phyloP scores from a whole-genome alignment of 92 coral and sea anemone species.

The Chrysogorgia sp. region DNA sequence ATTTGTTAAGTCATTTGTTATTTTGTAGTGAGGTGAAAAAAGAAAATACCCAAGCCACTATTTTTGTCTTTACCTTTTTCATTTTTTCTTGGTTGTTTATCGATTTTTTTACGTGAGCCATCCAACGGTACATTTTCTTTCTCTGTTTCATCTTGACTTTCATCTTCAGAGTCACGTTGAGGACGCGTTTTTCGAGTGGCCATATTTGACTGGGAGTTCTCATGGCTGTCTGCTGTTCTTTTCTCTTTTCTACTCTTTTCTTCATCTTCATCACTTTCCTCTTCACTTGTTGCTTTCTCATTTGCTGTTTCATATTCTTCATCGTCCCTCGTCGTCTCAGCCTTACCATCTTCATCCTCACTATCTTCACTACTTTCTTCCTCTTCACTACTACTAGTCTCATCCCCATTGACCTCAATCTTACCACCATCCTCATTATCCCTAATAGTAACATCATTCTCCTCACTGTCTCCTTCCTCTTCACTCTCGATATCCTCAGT shows the following conservation, averaged over 20 bases:
- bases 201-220: neutral
- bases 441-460: slow-evolving; percentile 2
- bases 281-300: neutral
- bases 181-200: neutral
- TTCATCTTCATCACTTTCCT: no score
- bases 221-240: neutral
- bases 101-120: neutral
- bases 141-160: neutral
- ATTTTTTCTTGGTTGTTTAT: neutral
- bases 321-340: slow-evolving; percentile 3
- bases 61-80: neutral
- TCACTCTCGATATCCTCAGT: no score
- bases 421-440: slow-evolving; percentile 26
- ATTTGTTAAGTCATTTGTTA: no score
- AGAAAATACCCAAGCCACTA: neutral
- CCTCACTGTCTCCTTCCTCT: slow-evolving; percentile 1
- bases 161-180: neutral
- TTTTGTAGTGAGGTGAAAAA: neutral
- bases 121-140: neutral
- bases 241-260: no score
- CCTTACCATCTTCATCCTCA: slow-evolving; percentile 27
- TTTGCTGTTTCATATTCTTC: neutral
- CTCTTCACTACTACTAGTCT: neutral
- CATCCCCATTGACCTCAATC: neutral
- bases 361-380: slow-evolving; percentile 9